phyloP scores from a whole-genome alignment of 2,888 invertebrate species.

The Idaea dimidiata region DNA sequence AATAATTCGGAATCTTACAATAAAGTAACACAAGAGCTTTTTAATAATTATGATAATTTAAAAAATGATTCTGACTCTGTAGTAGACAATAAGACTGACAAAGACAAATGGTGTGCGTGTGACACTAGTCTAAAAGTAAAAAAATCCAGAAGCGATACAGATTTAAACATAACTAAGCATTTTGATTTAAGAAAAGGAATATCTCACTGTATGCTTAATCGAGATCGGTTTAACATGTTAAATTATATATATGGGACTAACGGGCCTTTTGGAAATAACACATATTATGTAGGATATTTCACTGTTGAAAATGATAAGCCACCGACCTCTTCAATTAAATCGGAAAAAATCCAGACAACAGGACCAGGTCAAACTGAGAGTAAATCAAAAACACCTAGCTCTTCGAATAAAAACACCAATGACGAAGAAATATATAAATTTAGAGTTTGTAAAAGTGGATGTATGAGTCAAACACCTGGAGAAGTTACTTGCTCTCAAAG shows the following conservation, averaged over 20 bases:
- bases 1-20: constrained; percentile 9
- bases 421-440: constrained; percentile 33
- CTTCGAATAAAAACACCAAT: constrained; percentile 7
- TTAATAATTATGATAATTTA: neutral
- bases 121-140: neutral
- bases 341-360: neutral
- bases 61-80: neutral
- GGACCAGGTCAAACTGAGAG: neutral
- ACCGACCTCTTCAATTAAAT: neutral
- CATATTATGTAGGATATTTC: constrained; percentile 62
- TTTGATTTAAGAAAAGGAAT: constrained; percentile 38
- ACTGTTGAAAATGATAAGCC: constrained; percentile 48
- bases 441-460: constrained; percentile 41
- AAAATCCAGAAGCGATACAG: constrained; percentile 37
- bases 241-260: constrained; percentile 56
- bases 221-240: constrained; percentile 41
- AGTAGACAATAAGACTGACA: neutral
- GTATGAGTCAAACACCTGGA: constrained; percentile 29
- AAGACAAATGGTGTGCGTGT: neutral
- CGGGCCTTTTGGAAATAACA: constrained; percentile 42
- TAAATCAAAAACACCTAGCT: neutral
- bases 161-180: constrained; percentile 30
- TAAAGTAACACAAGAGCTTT: constrained; percentile 6
- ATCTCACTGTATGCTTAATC: constrained; percentile 43
- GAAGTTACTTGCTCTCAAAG: constrained; percentile 33